phyloP scores from a whole-genome alignment of 2,888 invertebrate genomes.

The Norana najaformis region DNA sequence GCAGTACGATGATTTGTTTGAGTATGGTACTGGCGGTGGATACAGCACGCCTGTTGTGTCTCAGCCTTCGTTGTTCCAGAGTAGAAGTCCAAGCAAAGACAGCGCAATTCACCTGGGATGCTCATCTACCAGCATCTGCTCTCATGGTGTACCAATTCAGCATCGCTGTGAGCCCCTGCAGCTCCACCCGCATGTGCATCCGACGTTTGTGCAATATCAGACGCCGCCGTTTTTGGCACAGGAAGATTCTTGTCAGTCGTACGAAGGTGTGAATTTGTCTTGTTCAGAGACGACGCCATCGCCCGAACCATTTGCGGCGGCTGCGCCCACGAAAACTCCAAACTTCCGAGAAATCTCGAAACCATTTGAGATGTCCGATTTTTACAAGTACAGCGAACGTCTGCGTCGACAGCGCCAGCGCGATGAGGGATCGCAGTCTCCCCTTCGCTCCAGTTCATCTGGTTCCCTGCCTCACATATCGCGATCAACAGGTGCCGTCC shows the following conservation, averaged over 20 bases:
- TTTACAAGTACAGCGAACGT: conserved; percentile 94
- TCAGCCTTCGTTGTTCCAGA: not conserved
- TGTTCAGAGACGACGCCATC: not conserved
- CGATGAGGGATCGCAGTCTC: conserved; percentile 14
- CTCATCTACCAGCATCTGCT: conserved; percentile 8
- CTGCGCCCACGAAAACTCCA: conserved; percentile 57
- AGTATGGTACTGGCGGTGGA: not conserved
- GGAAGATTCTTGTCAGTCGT: conserved; percentile 14
- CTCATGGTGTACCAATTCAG: not conserved
- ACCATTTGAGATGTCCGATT: conserved; percentile 96
- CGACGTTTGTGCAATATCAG: not conserved
- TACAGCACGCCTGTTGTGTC: not conserved
- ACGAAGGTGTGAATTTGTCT: conserved; percentile 15
- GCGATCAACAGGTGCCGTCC: not conserved
- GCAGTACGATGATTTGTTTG: not conserved
- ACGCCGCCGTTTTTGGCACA: not conserved
- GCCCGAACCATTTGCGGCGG: not conserved
- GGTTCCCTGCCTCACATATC: conserved; percentile 24
- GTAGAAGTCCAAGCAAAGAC: conserved; percentile 20
- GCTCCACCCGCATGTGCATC: not conserved
- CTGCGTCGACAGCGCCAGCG: conserved; percentile 56
- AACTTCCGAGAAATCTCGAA: conserved; percentile 83
- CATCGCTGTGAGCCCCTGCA: conserved; percentile 4
- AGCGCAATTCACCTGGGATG: not conserved
- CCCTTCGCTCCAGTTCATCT: conserved; percentile 17